Base-by-base conservation (phyloP, 2,888 invertebrate species). In the Lampropteryx suffumata region DNA sequence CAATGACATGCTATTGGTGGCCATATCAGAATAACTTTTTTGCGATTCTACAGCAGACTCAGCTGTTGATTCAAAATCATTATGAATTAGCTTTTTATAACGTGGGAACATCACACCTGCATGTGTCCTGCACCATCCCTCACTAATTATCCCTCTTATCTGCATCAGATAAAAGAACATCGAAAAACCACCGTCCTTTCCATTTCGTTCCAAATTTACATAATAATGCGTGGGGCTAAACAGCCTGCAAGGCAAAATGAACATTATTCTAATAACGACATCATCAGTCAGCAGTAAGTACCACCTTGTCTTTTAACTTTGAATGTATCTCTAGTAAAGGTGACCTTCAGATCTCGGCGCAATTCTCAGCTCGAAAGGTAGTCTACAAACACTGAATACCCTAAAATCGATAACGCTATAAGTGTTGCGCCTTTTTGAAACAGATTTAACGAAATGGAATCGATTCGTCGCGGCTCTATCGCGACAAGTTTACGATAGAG, bases 211-310 rank as follows among this genome's bases (percentile, higher is more conserved):
- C 74, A 72, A 75, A 88, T 89, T 87, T 84, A 85, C 84, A 88
- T 88, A 86, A 87, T 85, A 84, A 84, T 79, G 83, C 83, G 83
- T 79, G 81, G 83, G 82, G 84, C 81, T 78, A 79, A 76, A 83
- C 79, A 81, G 84, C 73, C 78, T 70, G 71, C 66, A 70, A 72
- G 71, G 67, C 71, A 75, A 72, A 73, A 77, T 72, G 70, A 77
- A 73, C 74, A 77, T 79, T 80, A 78, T 75, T 77, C 72, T 84
- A 83, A 85, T 81, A 79, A 82, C 73, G 66, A 61, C 65, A 62
- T 63, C 64, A 68, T 50, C 39, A 49, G 71, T n/a, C n/a, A n/a
- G n/a, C n/a, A n/a, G n/a, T n/a, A n/a, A n/a, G n/a, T 71, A 66
- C 66, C 68, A 65, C 69, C 68, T 66, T 69, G 71, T 71, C 73